Conservation (phyloP, 2,797 vertebrate species). For the Todus mexicanus region DNA sequence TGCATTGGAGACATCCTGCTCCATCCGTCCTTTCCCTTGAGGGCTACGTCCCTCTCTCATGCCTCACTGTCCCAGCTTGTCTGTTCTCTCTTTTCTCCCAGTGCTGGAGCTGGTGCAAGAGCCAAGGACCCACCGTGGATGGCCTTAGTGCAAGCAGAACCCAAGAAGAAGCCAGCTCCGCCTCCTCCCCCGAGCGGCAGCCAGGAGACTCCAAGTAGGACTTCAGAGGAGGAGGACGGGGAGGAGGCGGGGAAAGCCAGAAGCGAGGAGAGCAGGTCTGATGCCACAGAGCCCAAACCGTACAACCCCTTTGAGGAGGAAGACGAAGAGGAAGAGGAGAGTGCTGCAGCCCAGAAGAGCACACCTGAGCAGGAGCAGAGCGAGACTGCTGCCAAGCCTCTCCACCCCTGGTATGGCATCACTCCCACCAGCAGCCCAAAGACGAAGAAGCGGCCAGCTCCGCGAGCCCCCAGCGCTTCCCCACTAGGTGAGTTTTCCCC, state of each 20-base stretch:
- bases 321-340: conserved; percentile 31
- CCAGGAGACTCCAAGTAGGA: conserved; percentile 20
- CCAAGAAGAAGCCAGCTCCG: conserved; percentile 88
- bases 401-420: conserved; percentile 96
- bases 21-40: background rate
- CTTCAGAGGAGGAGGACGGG: conserved; percentile 23
- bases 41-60: background rate
- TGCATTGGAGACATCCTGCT: background rate
- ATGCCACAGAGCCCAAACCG: conserved; percentile 69
- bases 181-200: conserved; percentile 47
- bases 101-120: conserved; percentile 30
- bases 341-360: background rate
- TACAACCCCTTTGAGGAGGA: conserved; percentile 94
- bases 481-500: conserved; percentile 76
- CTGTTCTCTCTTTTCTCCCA: background rate
- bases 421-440: conserved; percentile 81
- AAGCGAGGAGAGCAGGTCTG: background rate
- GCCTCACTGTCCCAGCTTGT: background rate
- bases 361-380: conserved; percentile 51
- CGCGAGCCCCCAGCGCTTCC: conserved; percentile 81
- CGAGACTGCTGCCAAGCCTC: conserved; percentile 67
- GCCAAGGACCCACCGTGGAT: conserved; percentile 95
- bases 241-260: background rate
- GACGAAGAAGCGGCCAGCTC: conserved; percentile 88
- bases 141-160: conserved; percentile 87